Evolutionary conservation across 2,888 invertebrate genomes (phyloP), one percentile per base, ranked within the genome.

Genomic region (Andricus curvator): DNA sequence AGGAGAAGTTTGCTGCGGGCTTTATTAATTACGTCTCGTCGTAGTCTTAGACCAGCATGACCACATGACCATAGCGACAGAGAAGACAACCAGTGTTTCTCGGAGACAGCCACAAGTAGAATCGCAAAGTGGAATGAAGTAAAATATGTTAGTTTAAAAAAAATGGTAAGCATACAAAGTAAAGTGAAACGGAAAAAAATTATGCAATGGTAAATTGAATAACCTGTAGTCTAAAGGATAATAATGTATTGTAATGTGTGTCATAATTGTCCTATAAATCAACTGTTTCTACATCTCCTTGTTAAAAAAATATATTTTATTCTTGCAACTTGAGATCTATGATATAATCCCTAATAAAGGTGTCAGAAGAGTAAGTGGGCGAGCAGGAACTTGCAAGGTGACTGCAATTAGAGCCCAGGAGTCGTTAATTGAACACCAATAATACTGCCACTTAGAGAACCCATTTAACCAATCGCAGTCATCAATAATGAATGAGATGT

Each of bases 361-460:
- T 74, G 74, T 74, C 29, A 74, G 51, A 13, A 70, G 48, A 33
- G 25, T 29, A 51, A 51, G 74, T 74, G 74, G 51, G 51, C 29
- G 74, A 51, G 20, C 56, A 15, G 33, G 48, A 56, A 74, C 33
- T 66, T 62, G 74, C 83, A 77, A 85, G 84, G 82, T 79, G 81
- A 85, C 66, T 78, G 70, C 82, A 86, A 86, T 86, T 86, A 85
- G 83, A 82, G 78, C 78, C 37, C 33, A 70, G 41, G 78, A 80
- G 70, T 80, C 44, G 85, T 66, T 85, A 87, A 88, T 86, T 83
- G 83, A 82, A 76, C 70, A 60, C 66, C 76, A 84, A 84, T 84
- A 82, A 82, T 77, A 62, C 66, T 80, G 56, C 51, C 74, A 74
- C 51, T 74, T 74, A 56, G 9, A 48, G 33, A 56, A 33, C 74